phyloP scores from a whole-genome alignment of 2,797 vertebrate genomes.

The Eutrigla gurnardus region DNA sequence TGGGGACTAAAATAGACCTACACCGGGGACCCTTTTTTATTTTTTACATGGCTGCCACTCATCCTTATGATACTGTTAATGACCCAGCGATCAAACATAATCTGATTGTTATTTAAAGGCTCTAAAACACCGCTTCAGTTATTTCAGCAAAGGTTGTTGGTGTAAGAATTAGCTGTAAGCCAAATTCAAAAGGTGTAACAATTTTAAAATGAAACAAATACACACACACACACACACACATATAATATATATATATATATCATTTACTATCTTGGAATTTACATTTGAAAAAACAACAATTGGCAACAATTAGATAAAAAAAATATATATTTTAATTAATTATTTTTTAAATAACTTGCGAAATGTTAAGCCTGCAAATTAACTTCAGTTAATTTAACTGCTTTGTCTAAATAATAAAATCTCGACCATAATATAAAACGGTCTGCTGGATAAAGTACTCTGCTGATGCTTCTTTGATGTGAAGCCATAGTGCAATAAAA shows the following conservation, averaged over 20 bases:
- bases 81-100: conserved; percentile 25
- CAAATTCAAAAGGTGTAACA: background rate
- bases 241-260: too few species aligned
- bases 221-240: too few species aligned
- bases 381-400: background rate
- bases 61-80: conserved; percentile 36
- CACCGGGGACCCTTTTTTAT: conserved; percentile 39
- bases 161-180: background rate
- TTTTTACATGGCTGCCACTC: conserved; percentile 48
- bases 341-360: background rate
- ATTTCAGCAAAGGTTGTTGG: background rate
- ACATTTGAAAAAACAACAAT: background rate
- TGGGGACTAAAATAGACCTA: conserved; percentile 64
- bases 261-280: background rate
- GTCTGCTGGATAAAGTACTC: background rate
- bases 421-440: background rate
- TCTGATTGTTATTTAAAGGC: conserved; percentile 5
- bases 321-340: background rate
- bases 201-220: background rate
- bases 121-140: background rate
- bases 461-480: background rate
- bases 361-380: background rate
- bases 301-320: background rate
- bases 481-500: conserved; percentile 5
- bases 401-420: background rate